phyloP scores from a whole-genome alignment of 1,140 invertebrate species.

The Drosophila ercepeae region DNA sequence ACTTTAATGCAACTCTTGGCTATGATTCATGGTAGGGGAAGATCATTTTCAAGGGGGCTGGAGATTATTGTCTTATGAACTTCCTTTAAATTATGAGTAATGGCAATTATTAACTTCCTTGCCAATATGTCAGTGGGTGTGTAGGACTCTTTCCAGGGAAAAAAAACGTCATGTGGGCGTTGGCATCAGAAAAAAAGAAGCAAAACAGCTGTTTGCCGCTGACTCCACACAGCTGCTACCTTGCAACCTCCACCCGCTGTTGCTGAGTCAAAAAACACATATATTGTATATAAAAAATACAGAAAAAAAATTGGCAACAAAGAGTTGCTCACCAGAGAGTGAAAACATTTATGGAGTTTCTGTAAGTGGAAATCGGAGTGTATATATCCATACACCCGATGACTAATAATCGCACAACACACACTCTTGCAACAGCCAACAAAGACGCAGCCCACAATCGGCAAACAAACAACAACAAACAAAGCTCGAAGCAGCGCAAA shows the following conservation, averaged over 20 bases:
- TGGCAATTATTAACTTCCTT: constrained; percentile 47
- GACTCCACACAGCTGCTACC: constrained; percentile 36
- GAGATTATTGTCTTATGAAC: background rate
- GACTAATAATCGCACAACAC: constrained; percentile 62
- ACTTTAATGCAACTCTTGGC: background rate
- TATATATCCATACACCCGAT: constrained; percentile 31
- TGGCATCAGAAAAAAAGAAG: constrained; percentile 38
- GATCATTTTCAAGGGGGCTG: background rate
- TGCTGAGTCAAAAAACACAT: constrained; percentile 1
- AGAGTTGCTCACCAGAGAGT: constrained; percentile 10
- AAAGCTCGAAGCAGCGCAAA: constrained; percentile 19
- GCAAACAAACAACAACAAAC: constrained; percentile 47
- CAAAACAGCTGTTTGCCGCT: constrained; percentile 66
- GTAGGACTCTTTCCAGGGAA: background rate
- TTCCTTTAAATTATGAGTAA: background rate
- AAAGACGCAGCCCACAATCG: constrained; percentile 31
- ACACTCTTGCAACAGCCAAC: constrained; percentile 1
- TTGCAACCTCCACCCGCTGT: constrained; percentile 2
- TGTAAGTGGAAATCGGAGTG: constrained; percentile 47
- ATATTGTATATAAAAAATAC: constrained; percentile 9
- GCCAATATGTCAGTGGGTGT: constrained; percentile 2
- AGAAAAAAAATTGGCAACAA: constrained; percentile 53
- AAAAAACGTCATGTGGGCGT: constrained; percentile 55
- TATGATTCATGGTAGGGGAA: constrained; percentile 4
- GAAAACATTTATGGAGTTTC: constrained; percentile 54